These are phyloP conservation scores for Hemicrepidius hirtus DNA, from an alignment of 2,888 invertebrate genomes.

Conservation along the genomic window DNA sequence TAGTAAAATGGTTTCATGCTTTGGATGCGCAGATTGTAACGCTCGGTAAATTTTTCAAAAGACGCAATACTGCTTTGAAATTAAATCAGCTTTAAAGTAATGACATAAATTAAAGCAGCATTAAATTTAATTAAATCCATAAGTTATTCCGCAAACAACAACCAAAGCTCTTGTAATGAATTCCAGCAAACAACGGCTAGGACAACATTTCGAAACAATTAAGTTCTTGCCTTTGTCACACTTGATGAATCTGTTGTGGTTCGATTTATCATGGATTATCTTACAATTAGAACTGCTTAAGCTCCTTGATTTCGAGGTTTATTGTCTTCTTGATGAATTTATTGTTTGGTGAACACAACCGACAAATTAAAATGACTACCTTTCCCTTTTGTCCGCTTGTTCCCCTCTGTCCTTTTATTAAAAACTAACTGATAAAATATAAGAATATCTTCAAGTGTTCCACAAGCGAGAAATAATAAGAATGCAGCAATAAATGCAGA, in stretches of 20 bases:
- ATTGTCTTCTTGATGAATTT: conserved; percentile 50
- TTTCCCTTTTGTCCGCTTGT: no score
- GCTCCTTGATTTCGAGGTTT: conserved; percentile 50
- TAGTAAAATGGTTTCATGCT: background rate
- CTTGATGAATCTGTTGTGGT: conserved; percentile 65
- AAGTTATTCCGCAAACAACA: conserved; percentile 58
- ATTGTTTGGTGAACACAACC: conserved; percentile 7
- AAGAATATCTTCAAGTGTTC: background rate
- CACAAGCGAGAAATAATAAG: background rate
- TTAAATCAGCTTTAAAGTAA: conserved; percentile 46
- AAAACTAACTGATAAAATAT: background rate
- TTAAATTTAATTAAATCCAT: conserved; percentile 60
- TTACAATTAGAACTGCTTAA: conserved; percentile 57
- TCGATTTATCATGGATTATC: conserved; percentile 64
- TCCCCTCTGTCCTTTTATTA: no score
- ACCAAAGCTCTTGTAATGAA: conserved; percentile 58
- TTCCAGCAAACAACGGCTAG: conserved; percentile 55
- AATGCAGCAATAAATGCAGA: background rate
- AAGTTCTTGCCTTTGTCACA: conserved; percentile 64
- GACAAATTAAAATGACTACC: conserved; percentile 22
- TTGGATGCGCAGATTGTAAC: background rate
- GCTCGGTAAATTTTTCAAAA: conserved; percentile 11
- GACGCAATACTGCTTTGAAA: conserved; percentile 29
- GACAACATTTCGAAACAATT: conserved; percentile 64
- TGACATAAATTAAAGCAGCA: conserved; percentile 56